Percentiles rank a stretch among this genome's conserved stretches.
phyloP scores from a whole-genome alignment of 1,140 invertebrate species.

The Drosophila mayri region DNA sequence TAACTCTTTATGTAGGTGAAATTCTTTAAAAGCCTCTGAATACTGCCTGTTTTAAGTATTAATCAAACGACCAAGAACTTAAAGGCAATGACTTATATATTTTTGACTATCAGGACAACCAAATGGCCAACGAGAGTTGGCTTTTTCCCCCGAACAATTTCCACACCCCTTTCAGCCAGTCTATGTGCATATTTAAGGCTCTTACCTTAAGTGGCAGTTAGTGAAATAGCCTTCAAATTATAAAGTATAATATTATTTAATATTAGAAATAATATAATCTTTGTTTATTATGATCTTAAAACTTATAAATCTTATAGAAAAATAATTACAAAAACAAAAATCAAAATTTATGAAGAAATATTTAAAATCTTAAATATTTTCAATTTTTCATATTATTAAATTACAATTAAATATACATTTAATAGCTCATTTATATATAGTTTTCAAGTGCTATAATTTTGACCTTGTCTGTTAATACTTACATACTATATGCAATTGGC shows the following conservation, averaged over 20 bases:
- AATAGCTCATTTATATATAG: background rate
- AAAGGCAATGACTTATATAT: conserved; percentile 76
- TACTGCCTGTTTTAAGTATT: conserved; percentile 15
- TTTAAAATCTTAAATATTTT: background rate
- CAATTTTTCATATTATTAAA: no score
- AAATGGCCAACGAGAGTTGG: conserved; percentile 60
- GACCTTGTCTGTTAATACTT: background rate
- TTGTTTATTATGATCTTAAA: background rate
- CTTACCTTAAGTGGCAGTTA: background rate
- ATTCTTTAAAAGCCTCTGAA: conserved; percentile 1
- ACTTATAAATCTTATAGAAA: background rate
- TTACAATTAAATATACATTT: no score
- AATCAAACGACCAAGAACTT: conserved; percentile 61
- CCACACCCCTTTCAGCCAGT: background rate
- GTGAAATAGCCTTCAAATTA: background rate
- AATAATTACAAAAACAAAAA: background rate
- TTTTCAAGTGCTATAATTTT: background rate
- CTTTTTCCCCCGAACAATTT: background rate
- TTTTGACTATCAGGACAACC: conserved; percentile 65
- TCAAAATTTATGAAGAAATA: no score
- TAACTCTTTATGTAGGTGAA: background rate
- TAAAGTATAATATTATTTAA: no score
- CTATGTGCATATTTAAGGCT: conserved; percentile 42
- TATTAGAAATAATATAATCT: background rate
- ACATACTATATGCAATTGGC: conserved; percentile 39